Base-by-base conservation (phyloP, 1,140 invertebrate species). In the Galleria mellonella region DNA sequence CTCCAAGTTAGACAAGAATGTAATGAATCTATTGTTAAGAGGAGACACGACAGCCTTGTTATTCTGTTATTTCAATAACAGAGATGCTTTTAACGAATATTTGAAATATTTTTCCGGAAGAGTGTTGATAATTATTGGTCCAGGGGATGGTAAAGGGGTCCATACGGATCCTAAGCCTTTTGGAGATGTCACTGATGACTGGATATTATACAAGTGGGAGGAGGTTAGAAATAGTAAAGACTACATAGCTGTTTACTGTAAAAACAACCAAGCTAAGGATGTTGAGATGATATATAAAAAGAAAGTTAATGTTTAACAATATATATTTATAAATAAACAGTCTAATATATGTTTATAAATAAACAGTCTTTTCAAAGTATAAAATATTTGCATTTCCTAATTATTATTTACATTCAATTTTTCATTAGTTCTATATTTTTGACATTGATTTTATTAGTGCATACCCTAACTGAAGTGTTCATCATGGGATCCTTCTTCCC, bases 41-140 rank as follows among this genome's bases (percentile, higher is more conserved):
- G 47, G 75, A 5, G 36, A 67, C 12, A 67, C 75, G n/a, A 87
- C 87, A 41, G 91, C 90, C 0, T 56, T 93, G 37, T 57, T 94
- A 14, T 94, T 94, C 64, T 94, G 92, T 60, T 94, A 94, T 61
- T 94, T 94, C 60, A 94, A 94, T 55, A 90, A 93, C 51, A 87
- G 88, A 0, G 28, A 43, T 4, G 91, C 91, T 10, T 94, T 94
- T 72, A 46, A 77, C 4, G 73, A 91, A 6, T 94, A 94, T 62
- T 65, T 94, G n/a, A 66, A 81, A 23, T 55, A 85, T 35, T 94
- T 89, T 64, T 62, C 67, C 2, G 93, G 92, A 1, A 81, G 78
- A 13, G 81, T 90, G 32, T 54, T 94, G 4, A 86, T 94, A 46
- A 89, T 94, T 9, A 92, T 94, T 53, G 93, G 93, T 3, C 92